Evolutionary conservation across 2,888 invertebrate species (phyloP).

Genomic region (Plagodis dolabraria): DNA sequence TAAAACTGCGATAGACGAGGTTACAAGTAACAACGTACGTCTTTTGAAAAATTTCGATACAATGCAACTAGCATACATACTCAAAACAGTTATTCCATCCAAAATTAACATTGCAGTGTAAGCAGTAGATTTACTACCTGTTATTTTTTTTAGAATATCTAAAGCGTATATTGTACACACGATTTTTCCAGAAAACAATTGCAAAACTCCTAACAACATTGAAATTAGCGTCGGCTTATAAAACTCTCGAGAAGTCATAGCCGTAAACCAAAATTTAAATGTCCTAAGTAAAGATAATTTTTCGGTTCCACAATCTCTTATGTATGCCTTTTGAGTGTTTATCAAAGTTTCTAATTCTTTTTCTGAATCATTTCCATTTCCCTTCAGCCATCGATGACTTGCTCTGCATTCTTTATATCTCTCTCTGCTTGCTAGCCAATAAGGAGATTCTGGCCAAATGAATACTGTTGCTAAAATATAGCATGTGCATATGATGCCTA

Average conservation of each 20-base stretch:
- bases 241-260: conserved; percentile 40
- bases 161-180: conserved; percentile 51
- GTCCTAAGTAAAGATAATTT: conserved; percentile 10
- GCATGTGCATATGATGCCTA: conserved; percentile 34
- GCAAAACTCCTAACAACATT: conserved; percentile 32
- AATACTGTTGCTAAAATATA: conserved; percentile 33
- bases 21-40: conserved; percentile 42
- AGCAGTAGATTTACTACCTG: conserved; percentile 45
- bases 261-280: conserved; percentile 20
- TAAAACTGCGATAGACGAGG: conserved; percentile 37
- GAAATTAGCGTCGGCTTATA: conserved; percentile 49
- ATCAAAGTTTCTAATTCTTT: conserved; percentile 49
- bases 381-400: conserved; percentile 52
- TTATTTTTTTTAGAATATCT: conserved; percentile 56
- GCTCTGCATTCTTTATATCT: conserved; percentile 47
- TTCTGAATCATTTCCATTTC: conserved; percentile 44
- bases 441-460: conserved; percentile 51
- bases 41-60: conserved; percentile 43
- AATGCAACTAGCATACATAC: conserved; percentile 47
- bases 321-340: conserved; percentile 40
- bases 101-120: conserved; percentile 56
- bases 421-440: conserved; percentile 56
- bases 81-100: conserved; percentile 54
- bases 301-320: conserved; percentile 12
- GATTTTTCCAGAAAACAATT: conserved; percentile 49